These are phyloP conservation scores for Cephus sareptanus DNA, from an alignment of 2,888 invertebrate genomes.

Conservation along the genomic window DNA sequence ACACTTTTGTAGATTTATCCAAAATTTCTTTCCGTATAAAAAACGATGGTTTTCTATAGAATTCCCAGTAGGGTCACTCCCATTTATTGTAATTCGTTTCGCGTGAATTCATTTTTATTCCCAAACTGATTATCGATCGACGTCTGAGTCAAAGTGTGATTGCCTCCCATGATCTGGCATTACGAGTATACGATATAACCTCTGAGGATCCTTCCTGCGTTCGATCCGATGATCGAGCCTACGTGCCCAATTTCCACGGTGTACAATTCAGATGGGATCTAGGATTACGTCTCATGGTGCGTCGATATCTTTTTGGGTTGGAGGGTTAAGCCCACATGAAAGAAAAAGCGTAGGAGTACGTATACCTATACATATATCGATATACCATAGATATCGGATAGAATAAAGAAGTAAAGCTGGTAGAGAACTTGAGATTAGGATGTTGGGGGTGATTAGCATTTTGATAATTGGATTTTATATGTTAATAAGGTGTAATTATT, in stretches of 20 bases:
- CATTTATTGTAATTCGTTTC: neutral
- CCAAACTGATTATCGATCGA: neutral
- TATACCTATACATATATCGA: neutral
- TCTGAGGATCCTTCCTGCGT: neutral
- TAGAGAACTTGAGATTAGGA: neutral
- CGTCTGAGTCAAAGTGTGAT: neutral
- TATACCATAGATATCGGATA: neutral
- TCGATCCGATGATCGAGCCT: neutral
- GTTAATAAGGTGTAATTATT: neutral
- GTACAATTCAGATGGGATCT: constrained; percentile 20
- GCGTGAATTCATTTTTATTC: neutral
- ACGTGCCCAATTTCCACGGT: constrained; percentile 8
- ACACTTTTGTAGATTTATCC: too few relatives aligned
- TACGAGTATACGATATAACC: neutral
- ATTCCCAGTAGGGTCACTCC: neutral
- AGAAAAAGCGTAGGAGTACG: neutral
- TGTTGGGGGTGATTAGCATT: neutral
- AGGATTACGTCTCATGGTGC: constrained; percentile 29
- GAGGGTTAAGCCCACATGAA: neutral
- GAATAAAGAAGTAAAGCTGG: neutral
- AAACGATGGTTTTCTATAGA: neutral
- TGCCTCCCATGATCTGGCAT: neutral
- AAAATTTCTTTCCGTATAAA: neutral
- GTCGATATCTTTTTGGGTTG: constrained; percentile 31
- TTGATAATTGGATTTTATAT: neutral